Evolutionary conservation across 2,797 vertebrate species (phyloP).

Genomic region (Alosa sapidissima): DNA sequence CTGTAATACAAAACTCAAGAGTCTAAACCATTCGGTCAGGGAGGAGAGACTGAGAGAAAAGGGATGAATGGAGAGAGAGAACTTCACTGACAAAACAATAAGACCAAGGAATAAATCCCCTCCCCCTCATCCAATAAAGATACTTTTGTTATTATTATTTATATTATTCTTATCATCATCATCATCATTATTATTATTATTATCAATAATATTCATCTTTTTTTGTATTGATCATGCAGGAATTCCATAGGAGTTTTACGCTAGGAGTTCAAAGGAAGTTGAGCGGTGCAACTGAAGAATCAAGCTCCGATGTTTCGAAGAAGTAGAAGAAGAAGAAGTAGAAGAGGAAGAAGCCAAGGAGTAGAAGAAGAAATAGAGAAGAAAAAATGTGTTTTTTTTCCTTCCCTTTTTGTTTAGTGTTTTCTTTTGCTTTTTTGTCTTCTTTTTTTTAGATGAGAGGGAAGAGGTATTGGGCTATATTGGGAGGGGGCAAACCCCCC

Average conservation of each 20-base stretch:
- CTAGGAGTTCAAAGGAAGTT: conserved; percentile 70
- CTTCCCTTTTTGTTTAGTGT: conserved; percentile 55
- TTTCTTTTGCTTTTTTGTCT: conserved; percentile 56
- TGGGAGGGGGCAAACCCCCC: conserved; percentile 25
- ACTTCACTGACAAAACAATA: conserved; percentile 67
- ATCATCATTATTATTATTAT: conserved; percentile 58
- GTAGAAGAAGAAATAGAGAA: conserved; percentile 77
- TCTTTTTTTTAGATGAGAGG: conserved; percentile 56
- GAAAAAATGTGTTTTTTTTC: conserved; percentile 65
- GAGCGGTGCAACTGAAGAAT: conserved; percentile 77
- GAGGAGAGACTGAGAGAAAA: conserved; percentile 44
- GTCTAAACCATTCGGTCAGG: conserved; percentile 25
- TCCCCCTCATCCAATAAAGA: conserved; percentile 67
- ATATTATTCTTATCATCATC: conserved; percentile 48
- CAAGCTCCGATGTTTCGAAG: conserved; percentile 80
- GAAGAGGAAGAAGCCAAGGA: conserved; percentile 60
- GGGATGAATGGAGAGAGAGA: conserved; percentile 53
- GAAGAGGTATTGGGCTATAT: conserved; percentile 51
- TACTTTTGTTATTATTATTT: conserved; percentile 61
- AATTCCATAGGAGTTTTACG: conserved; percentile 69
- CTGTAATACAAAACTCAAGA: conserved; percentile 56
- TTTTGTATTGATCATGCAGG: conserved; percentile 80
- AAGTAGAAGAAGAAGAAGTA: conserved; percentile 60
- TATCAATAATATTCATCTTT: conserved; percentile 46
- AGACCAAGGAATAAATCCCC: conserved; percentile 59